Conservation (phyloP, 2,113 vertebrate species). For the Planiliza haematocheilus region DNA sequence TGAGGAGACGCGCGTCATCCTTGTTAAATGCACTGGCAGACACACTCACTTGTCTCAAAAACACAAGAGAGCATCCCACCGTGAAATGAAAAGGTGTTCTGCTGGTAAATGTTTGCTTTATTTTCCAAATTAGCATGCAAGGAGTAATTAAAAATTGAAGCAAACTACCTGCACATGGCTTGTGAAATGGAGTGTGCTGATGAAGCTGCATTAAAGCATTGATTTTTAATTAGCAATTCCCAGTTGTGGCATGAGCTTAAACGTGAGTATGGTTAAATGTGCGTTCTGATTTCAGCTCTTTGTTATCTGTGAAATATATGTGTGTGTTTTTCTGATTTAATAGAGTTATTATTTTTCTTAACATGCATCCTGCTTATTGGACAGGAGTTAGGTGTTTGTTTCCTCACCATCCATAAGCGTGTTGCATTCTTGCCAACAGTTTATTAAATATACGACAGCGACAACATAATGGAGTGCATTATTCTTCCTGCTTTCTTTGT, state of each 20-base stretch:
- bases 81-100: constrained; percentile 82
- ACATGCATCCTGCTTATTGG: constrained; percentile 4
- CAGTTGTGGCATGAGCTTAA: constrained; percentile 57
- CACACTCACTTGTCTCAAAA: constrained; percentile 68
- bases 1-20: constrained; percentile 63
- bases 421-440: constrained; percentile 16
- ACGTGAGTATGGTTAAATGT: constrained; percentile 56
- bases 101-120: constrained; percentile 82
- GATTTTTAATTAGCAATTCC: constrained; percentile 77
- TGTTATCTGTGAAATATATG: constrained; percentile 15
- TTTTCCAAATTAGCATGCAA: constrained; percentile 80
- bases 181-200: constrained; percentile 73
- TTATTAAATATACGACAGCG: constrained; percentile 35
- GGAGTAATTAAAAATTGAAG: constrained; percentile 81
- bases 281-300: constrained; percentile 28
- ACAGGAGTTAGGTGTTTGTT: neutral
- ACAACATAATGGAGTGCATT: constrained; percentile 38
- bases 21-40: constrained; percentile 65
- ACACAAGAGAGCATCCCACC: constrained; percentile 71
- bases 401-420: constrained; percentile 3
- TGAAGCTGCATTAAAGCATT: constrained; percentile 71
- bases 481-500: constrained; percentile 30
- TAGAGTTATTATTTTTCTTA: neutral
- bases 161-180: constrained; percentile 61
- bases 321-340: constrained; percentile 4